Evolutionary conservation across 2,888 invertebrate genomes (phyloP), one percentile per base, ranked within the genome.

Genomic region (Spatulosminthurus flaviceps): DNA sequence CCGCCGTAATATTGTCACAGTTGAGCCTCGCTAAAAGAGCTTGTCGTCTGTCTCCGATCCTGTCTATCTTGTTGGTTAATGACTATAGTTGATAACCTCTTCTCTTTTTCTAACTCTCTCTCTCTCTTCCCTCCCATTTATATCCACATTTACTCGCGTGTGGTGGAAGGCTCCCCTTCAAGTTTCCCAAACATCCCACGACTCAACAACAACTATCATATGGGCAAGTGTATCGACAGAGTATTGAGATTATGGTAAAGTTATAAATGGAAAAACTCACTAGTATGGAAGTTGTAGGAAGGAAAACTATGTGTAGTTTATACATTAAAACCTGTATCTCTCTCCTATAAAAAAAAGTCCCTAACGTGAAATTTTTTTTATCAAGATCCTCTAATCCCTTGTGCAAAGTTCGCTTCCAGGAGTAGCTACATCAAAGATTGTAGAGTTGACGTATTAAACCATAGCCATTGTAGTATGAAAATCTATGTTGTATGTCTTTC

Each of bases 391-490:
- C 26, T 67, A 67, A 67, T 67, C 67, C 67, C 67, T 26, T 26
- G 66, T 26, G 67, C 26, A 67, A 67, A 67, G 28, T 28, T 26
- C 28, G 28, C 67, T 28, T 67, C 28, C 7, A 67, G n/a, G 26
- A 67, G 19, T 28, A n/a, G n/a, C n/a, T n/a, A 67, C 67, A 26
- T 28, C 67, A 67, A 67, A 67, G 26, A 67, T 67, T 26, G 67
- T 67, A 26, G 24, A 67, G 24, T n/a, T 51, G 19, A 16, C 51
- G 51, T 19, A 19, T n/a, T 51, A n/a, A n/a, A 19, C 51, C 51
- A 51, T 19, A 9, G 16, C 51, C 51, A 9, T 11, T 19, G 51
- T 51, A 51, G 51, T 51, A 51, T 51, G n/a, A 34, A 34, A 34
- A 34, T 4, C 34, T n/a, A n/a, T n/a, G n/a, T n/a, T n/a, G n/a